phyloP scores from a whole-genome alignment of 2,888 invertebrate genomes.

The Tenodera sinensis region DNA sequence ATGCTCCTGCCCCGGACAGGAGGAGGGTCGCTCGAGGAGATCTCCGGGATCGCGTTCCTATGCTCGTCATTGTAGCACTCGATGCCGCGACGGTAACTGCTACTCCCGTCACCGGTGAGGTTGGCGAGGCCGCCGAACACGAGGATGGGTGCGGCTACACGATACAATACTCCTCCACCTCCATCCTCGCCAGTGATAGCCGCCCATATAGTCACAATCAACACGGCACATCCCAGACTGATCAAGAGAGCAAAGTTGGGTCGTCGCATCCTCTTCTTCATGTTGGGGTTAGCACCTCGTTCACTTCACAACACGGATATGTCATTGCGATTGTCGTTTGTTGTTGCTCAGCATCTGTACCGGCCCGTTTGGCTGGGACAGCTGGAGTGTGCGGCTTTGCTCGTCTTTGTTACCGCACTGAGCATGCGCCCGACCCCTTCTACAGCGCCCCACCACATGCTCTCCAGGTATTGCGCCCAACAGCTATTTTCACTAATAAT shows the following conservation, averaged over 20 bases:
- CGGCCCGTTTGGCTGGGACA: neutral
- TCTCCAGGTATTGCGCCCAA: neutral
- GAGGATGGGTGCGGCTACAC: conserved; percentile 11
- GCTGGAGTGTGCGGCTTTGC: neutral
- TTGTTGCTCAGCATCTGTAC: neutral
- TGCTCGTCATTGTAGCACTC: conserved; percentile 19
- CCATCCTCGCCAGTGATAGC: neutral
- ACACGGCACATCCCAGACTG: neutral
- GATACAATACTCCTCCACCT: neutral
- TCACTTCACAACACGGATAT: neutral
- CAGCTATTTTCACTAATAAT: too few relatives aligned
- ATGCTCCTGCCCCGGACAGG: conserved; percentile 41
- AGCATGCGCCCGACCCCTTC: neutral
- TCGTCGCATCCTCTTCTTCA: conserved; percentile 1
- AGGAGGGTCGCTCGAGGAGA: neutral
- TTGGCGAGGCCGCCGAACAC: conserved; percentile 3
- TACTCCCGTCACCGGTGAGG: neutral
- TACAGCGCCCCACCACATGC: neutral
- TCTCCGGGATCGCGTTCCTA: conserved; percentile 1
- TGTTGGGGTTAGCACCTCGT: neutral
- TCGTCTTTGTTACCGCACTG: neutral
- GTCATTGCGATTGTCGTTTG: neutral
- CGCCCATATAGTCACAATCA: conserved; percentile 17
- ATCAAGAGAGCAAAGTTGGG: neutral
- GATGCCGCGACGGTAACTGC: neutral